A percentile compares a stretch with the other conserved stretches of the same genome.
Evolutionary conservation across 2,888 invertebrate species (phyloP).

Genomic region (Tenthredo scrophulariae): DNA sequence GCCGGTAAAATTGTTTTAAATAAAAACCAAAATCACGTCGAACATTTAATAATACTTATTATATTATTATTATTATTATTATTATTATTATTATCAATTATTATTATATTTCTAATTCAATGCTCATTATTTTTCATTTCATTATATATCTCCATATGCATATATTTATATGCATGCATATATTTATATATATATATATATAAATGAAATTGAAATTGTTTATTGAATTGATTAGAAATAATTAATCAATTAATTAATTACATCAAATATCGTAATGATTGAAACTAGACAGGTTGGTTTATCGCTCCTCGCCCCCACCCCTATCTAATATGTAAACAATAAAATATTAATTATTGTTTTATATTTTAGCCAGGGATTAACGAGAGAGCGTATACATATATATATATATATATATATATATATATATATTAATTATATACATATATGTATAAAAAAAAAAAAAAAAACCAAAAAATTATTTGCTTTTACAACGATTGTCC

Average conservation of each 20-base stretch:
- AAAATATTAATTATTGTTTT: background rate
- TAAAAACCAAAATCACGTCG: slow-evolving; percentile 57
- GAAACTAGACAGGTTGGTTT: slow-evolving; percentile 71
- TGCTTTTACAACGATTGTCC: slow-evolving; percentile 73
- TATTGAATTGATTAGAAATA: background rate
- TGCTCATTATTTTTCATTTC: slow-evolving; percentile 7
- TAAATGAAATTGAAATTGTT: background rate
- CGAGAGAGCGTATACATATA: background rate
- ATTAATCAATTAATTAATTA: background rate
- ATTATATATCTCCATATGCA: background rate
- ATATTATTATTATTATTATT: slow-evolving; percentile 58
- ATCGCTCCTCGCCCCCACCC: slow-evolving; percentile 54
- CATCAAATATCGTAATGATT: slow-evolving; percentile 73
- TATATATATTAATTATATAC: no score
- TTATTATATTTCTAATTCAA: background rate
- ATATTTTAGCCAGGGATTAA: background rate
- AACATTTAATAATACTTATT: slow-evolving; percentile 55
- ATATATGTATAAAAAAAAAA: no score
- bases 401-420: no score
- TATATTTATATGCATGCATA: background rate
- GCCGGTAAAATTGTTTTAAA: slow-evolving; percentile 72
- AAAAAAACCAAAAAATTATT: slow-evolving; percentile 63
- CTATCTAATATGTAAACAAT: slow-evolving; percentile 49
- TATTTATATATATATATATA: background rate
- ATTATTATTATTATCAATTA: background rate